Evolutionary conservation across 2,797 vertebrate species (phyloP), one percentile per base, ranked within the genome.

Genomic region (Babyrousa celebensis): DNA sequence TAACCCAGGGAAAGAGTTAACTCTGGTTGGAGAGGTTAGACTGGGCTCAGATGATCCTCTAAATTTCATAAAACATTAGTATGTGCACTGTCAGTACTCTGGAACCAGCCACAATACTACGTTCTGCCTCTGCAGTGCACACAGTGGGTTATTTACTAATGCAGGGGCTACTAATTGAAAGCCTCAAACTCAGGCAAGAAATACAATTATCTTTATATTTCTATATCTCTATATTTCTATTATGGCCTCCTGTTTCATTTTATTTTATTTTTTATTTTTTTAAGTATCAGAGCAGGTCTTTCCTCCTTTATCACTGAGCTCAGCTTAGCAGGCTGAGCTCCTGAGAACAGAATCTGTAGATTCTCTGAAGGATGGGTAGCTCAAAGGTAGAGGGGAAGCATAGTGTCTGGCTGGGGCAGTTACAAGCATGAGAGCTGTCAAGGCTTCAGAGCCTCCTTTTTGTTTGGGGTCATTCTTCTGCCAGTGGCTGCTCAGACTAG

Each of bases 151-250:
- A 62, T 40, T 4, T 91, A 79, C 29, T 74, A 63, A 60, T 43
- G 36, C 75, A 58, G 8, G 7, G 5, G 7, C 29, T 70, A 63
- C 40, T 71, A 56, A 25, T 23, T 71, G 17, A 16, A 83, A 63
- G 12, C 54, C 75, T 90, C 17, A 40, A 65, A 65, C 23, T 93
- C 65, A 82, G 6, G 12, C 15, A 62, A 54, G 40, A 93, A 85
- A 84, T 75, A 32, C 0, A 43, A 60, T 75, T 52, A 25, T 25
- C 36, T 65, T 91, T n/a, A 43, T 32, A 88, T 75, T 91, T 85
- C 32, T 43, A 1, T 63, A 74, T 93, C 54, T 68, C 58, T 84
- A 56, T 75, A 74, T 87, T 88, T 88, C 83, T 32, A 12, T 23
- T 54, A 56, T 56, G 27, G 77, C 21, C 23, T 84, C 17, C 77